Conservation (phyloP, 2,113 vertebrate genomes). For the Halcyon malimbica region DNA sequence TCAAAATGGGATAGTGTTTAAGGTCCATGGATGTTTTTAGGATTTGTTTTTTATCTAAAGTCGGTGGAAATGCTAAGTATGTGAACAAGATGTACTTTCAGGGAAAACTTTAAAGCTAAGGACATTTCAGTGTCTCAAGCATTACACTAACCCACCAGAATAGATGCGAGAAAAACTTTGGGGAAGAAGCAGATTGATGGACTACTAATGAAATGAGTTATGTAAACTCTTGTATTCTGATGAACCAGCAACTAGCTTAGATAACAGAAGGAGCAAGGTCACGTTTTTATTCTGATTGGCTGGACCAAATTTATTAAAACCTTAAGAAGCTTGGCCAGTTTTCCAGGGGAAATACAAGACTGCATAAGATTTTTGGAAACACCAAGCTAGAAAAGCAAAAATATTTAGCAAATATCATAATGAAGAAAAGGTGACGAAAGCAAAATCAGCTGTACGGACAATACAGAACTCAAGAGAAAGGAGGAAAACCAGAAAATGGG, state of each 20-base stretch:
- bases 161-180: background rate
- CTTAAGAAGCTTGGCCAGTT: background rate
- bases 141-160: background rate
- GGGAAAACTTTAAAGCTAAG: background rate
- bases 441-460: background rate
- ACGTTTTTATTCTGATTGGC: background rate
- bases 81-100: background rate
- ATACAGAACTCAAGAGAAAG: background rate
- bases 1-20: background rate
- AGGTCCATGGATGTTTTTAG: background rate
- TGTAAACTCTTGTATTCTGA: background rate
- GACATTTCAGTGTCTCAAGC: background rate
- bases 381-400: background rate
- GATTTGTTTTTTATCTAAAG: background rate
- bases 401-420: background rate
- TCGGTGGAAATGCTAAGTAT: background rate
- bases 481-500: background rate
- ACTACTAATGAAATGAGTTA: background rate
- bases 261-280: background rate
- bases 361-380: background rate
- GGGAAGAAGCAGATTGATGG: background rate
- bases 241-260: background rate
- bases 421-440: background rate
- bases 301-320: background rate
- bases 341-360: background rate